These are phyloP conservation scores for Linurgus olivaceus DNA, from an alignment of 2,797 vertebrate species.

Conservation along the genomic window DNA sequence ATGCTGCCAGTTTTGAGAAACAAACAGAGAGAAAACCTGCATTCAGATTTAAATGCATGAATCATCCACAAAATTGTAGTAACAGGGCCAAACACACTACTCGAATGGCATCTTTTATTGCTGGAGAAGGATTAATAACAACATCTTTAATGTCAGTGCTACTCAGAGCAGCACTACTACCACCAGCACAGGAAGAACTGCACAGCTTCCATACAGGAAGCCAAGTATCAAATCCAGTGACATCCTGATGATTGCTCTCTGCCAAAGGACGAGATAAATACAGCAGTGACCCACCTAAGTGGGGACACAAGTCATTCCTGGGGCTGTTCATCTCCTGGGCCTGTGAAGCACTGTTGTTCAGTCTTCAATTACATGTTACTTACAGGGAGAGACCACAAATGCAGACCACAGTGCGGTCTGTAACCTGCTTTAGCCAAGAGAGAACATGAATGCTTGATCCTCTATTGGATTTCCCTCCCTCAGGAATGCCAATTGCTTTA, in stretches of 20 bases:
- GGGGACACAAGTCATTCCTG: neutral
- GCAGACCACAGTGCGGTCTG: neutral
- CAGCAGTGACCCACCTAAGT: neutral
- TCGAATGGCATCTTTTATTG: neutral
- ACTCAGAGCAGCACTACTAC: neutral
- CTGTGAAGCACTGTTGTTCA: neutral
- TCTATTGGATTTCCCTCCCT: neutral
- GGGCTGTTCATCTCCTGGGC: neutral
- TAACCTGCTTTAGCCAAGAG: neutral
- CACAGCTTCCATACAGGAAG: neutral
- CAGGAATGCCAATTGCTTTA: neutral
- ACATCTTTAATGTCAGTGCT: neutral
- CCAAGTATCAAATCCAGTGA: neutral
- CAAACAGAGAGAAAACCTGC: neutral
- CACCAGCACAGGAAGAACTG: neutral
- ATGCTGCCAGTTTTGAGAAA: neutral
- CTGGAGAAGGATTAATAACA: neutral
- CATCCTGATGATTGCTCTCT: neutral
- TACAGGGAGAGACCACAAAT: neutral
- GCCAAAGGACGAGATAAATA: neutral
- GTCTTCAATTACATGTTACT: neutral
- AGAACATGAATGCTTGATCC: neutral
- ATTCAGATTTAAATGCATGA: neutral
- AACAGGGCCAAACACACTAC: neutral
- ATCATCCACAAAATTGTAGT: neutral